Evolutionary conservation across 2,888 invertebrate species (phyloP), one percentile per base, ranked within the genome.

Genomic region (Drosophila meridionalis): DNA sequence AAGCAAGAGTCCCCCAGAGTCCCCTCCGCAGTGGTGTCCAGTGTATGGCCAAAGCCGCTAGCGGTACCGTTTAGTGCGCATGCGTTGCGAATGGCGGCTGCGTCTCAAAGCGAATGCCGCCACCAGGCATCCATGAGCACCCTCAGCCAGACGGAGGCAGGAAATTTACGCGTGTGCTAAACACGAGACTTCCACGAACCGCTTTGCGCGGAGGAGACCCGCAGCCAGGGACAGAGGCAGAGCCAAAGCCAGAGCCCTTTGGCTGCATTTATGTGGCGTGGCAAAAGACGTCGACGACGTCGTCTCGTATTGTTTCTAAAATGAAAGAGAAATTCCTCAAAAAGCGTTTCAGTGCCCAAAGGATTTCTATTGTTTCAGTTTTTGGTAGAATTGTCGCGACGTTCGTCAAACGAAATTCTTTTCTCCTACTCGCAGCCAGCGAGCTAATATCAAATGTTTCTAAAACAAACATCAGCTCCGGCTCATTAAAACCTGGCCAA

Each of bases 141-240:
- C 28, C 43, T 32, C 78, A 38, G 45, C 40, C 47, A 69, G 63
- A 69, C 58, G 69, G 73, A 76, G 89, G 89, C 83, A 87, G 88
- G 80, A 91, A 91, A 90, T 90, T 91, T 90, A 92, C 92, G 92
- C 92, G 92, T 92, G 92, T 93, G 92, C 92, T 92, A 89, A 92
- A 92, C 92, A 92, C 92, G 92, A 93, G 92, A 90, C 92, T 92
- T 92, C 92, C 92, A 92, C 92, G 92, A 92, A 92, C 90, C 84
- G 83, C 78, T 76, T 62, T 58, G 60, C 68, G 38, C 43, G 50
- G 4, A 8, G 26, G 4, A 48, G 52, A 38, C 34, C 26, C 42
- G 4, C 42, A 26, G 36, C 38, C 58, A 53, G 34, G 45, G 48
- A n/a, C 32, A 20, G 26, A 40, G 42, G 43, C 56, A 20, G 2